Evolutionary conservation across 2,888 invertebrate genomes (phyloP).

Genomic region (Lamellibrachia satsuma): DNA sequence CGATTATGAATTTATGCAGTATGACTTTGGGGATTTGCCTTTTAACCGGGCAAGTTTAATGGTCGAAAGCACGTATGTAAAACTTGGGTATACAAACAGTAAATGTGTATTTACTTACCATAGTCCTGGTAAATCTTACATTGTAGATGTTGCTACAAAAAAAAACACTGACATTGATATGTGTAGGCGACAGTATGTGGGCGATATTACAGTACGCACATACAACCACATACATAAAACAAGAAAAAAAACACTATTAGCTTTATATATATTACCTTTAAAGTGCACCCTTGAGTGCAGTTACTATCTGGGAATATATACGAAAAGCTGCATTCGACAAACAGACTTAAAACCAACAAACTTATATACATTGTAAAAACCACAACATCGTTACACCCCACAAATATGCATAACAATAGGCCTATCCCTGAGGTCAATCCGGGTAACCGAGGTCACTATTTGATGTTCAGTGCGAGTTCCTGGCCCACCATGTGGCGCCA

Average conservation of each 20-base stretch:
- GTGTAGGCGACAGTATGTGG: background rate
- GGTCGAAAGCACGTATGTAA: too few species aligned
- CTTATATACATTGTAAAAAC: background rate
- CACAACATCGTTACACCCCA: background rate
- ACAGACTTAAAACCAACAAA: background rate
- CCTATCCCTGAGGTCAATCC: background rate
- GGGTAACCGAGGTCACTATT: background rate
- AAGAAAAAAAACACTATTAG: background rate
- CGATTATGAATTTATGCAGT: too few species aligned
- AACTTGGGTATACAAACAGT: background rate
- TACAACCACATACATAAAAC: background rate
- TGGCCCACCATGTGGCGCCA: too few species aligned
- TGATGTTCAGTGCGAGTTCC: background rate
- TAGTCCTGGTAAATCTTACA: background rate
- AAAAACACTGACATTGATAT: background rate
- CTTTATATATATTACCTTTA: background rate
- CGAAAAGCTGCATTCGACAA: background rate
- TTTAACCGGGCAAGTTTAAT: too few species aligned
- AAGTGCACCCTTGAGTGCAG: background rate
- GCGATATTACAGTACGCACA: background rate
- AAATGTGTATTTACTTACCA: background rate
- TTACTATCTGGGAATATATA: background rate
- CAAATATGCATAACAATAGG: background rate
- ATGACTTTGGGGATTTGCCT: too few species aligned
- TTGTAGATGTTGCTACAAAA: slow-evolving; percentile 17